These are phyloP conservation scores for Rhyacophila brunnea DNA, from an alignment of 1,140 invertebrate species.

Conservation along the genomic window DNA sequence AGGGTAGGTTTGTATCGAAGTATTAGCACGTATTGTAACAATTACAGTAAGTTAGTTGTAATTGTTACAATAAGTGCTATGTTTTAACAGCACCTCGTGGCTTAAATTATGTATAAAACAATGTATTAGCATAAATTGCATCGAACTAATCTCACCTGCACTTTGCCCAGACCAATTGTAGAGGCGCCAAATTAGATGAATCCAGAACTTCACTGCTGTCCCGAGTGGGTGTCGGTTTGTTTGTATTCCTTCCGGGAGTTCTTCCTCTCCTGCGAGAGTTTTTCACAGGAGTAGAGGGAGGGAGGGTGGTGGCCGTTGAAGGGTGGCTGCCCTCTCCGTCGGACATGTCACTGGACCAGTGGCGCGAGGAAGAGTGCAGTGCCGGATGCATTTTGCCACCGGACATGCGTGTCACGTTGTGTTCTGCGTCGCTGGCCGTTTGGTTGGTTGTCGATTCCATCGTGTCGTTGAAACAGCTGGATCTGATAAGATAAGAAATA, in stretches of 20 bases:
- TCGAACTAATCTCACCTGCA: constrained; percentile 57
- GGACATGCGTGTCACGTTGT: constrained; percentile 25
- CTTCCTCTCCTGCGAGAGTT: constrained; percentile 24
- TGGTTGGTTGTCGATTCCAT: constrained; percentile 40
- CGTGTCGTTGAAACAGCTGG: constrained; percentile 44
- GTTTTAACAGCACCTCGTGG: no score
- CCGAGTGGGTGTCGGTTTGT: constrained; percentile 2
- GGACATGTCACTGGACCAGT: constrained; percentile 26
- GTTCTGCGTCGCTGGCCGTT: constrained; percentile 30
- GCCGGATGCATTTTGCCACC: not conserved
- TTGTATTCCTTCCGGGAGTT: constrained; percentile 8
- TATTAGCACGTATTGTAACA: no score
- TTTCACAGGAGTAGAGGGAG: constrained; percentile 26
- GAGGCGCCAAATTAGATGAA: constrained; percentile 63
- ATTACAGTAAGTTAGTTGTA: no score
- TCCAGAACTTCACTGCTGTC: constrained; percentile 18
- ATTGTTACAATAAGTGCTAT: no score
- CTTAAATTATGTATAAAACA: no score
- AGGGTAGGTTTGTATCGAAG: no score
- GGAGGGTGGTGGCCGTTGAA: constrained; percentile 3
- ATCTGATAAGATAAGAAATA: constrained; percentile 9
- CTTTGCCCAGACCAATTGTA: constrained; percentile 96
- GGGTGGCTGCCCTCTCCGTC: constrained; percentile 3
- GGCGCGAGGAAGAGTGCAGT: not conserved
- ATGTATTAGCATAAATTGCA: no score